Evolutionary conservation across 2,888 invertebrate species (phyloP).

Genomic region (Melipona bicolor): DNA sequence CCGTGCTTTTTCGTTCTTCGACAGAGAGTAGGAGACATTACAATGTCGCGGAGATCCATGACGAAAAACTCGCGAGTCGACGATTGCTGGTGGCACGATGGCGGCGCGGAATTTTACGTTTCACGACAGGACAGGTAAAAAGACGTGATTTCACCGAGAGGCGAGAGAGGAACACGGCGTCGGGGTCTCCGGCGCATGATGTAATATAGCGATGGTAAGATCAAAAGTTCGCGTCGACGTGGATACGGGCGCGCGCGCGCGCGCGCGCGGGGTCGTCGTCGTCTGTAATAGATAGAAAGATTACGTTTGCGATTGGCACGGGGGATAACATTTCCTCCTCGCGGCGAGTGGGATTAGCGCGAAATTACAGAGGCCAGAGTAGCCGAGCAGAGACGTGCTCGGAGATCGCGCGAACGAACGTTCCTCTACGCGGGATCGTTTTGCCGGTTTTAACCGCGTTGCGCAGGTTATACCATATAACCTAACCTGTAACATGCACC

Average conservation of each 20-base stretch:
- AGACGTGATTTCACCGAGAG: slow-evolving; percentile 39
- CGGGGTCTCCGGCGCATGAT: slow-evolving; percentile 27
- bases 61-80: slow-evolving; percentile 42
- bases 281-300: slow-evolving; percentile 79
- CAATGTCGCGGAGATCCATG: background rate
- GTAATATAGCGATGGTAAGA: slow-evolving; percentile 50
- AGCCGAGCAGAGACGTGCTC: slow-evolving; percentile 72
- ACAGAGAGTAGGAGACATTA: slow-evolving; percentile 5
- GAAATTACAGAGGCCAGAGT: slow-evolving; percentile 79
- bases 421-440: slow-evolving; percentile 53
- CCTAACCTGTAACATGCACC: background rate
- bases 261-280: slow-evolving; percentile 19
- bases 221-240: slow-evolving; percentile 65
- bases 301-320: slow-evolving; percentile 80
- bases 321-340: slow-evolving; percentile 77
- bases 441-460: background rate
- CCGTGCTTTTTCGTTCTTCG: background rate
- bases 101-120: background rate
- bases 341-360: slow-evolving; percentile 78
- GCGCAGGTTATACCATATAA: background rate
- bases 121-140: background rate
- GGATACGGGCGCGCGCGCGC: slow-evolving; percentile 28
- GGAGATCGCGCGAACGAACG: slow-evolving; percentile 61
- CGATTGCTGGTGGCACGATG: slow-evolving; percentile 7
- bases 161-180: slow-evolving; percentile 17